phyloP scores from a whole-genome alignment of 2,888 invertebrate species.

The Xanthorhoe spadicearia region DNA sequence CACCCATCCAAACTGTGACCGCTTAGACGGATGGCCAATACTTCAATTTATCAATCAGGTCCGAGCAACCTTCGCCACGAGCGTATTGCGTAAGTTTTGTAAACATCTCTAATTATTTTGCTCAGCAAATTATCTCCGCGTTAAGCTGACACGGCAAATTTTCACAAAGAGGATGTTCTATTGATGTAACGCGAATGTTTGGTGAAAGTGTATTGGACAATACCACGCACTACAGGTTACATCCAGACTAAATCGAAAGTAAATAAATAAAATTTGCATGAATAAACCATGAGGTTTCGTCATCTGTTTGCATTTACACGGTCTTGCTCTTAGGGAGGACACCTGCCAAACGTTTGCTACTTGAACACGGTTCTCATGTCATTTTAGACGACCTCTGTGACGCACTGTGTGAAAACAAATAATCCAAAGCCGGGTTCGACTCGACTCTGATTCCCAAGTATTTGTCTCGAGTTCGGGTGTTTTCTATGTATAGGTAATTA shows the following conservation, averaged over 20 bases:
- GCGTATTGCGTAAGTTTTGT: background rate
- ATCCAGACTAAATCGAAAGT: conserved; percentile 42
- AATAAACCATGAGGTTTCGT: conserved; percentile 39
- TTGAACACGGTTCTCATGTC: background rate
- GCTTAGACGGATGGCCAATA: too few relatives aligned
- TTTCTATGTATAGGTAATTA: too few relatives aligned
- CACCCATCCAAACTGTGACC: too few relatives aligned
- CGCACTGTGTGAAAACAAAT: too few relatives aligned
- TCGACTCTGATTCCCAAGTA: too few relatives aligned
- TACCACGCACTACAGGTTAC: conserved; percentile 36
- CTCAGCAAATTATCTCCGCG: background rate
- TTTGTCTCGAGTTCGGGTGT: too few relatives aligned
- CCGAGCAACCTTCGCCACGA: too few relatives aligned
- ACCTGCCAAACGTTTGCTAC: background rate
- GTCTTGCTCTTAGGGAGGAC: conserved; percentile 18
- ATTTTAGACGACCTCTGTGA: too few relatives aligned
- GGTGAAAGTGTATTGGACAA: conserved; percentile 42
- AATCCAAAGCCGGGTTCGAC: too few relatives aligned
- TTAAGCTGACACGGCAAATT: background rate
- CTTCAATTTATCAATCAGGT: background rate
- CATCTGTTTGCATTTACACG: conserved; percentile 26
- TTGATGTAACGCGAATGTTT: conserved; percentile 17
- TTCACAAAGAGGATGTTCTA: conserved; percentile 16
- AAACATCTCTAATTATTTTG: background rate
- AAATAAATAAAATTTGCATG: conserved; percentile 41